phyloP scores from a whole-genome alignment of 2,797 vertebrate genomes.

The Schizothorax lantsangensis region DNA sequence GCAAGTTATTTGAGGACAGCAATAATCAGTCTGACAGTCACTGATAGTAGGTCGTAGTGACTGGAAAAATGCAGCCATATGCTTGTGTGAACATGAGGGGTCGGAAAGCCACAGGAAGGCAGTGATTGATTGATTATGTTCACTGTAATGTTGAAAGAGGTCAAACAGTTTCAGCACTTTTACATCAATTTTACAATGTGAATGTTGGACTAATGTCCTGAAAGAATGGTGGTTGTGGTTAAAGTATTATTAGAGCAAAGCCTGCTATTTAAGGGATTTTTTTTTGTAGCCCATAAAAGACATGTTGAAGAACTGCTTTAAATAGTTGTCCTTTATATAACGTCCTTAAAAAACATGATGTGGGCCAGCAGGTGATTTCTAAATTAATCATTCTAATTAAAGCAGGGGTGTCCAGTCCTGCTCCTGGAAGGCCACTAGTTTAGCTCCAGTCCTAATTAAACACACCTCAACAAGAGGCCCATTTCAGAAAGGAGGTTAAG shows the following conservation, averaged over 20 bases:
- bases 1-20: slow-evolving; percentile 6
- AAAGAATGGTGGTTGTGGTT: not conserved
- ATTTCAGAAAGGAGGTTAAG: not conserved
- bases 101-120: slow-evolving; percentile 1
- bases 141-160: slow-evolving; percentile 19
- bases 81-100: slow-evolving; percentile 12
- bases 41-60: slow-evolving; percentile 15
- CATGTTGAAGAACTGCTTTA: not conserved
- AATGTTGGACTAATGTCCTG: not conserved
- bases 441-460: not conserved
- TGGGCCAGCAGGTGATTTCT: not conserved
- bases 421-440: not conserved
- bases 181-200: not conserved
- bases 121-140: slow-evolving; percentile 23
- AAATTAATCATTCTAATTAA: not conserved
- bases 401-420: not conserved
- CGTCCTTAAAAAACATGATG: not conserved
- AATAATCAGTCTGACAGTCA: not conserved
- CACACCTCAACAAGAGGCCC: not conserved
- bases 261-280: not conserved
- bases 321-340: not conserved
- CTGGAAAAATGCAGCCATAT: not conserved
- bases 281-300: not conserved
- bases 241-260: not conserved
- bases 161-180: slow-evolving; percentile 3